A percentile compares a stretch with the other conserved stretches of the same genome.
These are phyloP conservation scores for Acronicta alni DNA, from an alignment of 2,888 invertebrate species.

Conservation along the genomic window DNA sequence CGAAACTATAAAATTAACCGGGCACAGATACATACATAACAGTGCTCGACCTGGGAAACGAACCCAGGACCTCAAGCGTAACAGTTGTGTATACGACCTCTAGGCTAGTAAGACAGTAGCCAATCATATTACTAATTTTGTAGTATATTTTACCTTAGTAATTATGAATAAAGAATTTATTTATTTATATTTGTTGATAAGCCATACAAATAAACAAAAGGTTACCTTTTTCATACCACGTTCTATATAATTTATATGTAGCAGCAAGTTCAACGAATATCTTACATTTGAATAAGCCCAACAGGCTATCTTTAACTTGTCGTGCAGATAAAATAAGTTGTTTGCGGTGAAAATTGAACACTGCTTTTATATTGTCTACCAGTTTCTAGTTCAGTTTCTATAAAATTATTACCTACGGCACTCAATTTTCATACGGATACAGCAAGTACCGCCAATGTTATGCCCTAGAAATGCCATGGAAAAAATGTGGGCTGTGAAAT, in stretches of 20 bases:
- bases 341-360: conserved; percentile 69
- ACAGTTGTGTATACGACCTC: too few relatives aligned
- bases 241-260: conserved; percentile 8
- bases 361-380: conserved; percentile 61
- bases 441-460: conserved; percentile 15
- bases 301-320: conserved; percentile 45
- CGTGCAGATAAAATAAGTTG: conserved; percentile 61
- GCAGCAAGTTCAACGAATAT: conserved; percentile 26
- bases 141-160: too few relatives aligned
- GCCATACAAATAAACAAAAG: neutral
- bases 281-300: conserved; percentile 36
- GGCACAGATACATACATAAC: too few relatives aligned
- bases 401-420: conserved; percentile 72
- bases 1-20: too few relatives aligned
- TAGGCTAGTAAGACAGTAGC: too few relatives aligned
- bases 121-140: too few relatives aligned
- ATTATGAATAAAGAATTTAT: too few relatives aligned
- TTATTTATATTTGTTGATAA: too few relatives aligned
- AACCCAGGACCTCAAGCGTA: too few relatives aligned
- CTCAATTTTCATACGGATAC: conserved; percentile 60
- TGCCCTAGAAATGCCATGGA: conserved; percentile 46
- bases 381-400: conserved; percentile 72
- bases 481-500: conserved; percentile 22
- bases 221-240: neutral
- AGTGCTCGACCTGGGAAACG: too few relatives aligned